Evolutionary conservation across 2,888 invertebrate species (phyloP), one percentile per base, ranked within the genome.

Genomic region (Himalopsyche tibetana): DNA sequence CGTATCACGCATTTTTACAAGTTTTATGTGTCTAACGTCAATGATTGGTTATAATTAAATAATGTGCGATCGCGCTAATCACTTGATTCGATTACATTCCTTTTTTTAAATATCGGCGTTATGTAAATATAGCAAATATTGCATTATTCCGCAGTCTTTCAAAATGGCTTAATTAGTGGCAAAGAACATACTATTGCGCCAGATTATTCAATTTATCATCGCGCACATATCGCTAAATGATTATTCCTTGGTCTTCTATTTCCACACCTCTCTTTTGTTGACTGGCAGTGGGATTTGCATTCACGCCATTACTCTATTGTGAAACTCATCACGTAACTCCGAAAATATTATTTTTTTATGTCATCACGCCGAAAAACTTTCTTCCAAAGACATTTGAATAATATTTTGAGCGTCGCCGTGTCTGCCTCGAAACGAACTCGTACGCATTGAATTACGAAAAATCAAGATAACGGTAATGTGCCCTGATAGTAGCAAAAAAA

Each of bases 211-310:
- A 74, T 9, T 38, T 15, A 12, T 28, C 3, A 11, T 15, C 28
- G 38, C 74, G 36, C 74, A 74, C 38, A 36, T 74, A 12, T 38
- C 36, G 15, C 74, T 74, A 38, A 74, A 36, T 74, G 74, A 74
- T 36, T 11, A 74, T 74, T 74, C 36, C 4, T 28, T 74, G 15
- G 19, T 38, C 74, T 74, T 74, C 36, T 36, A 36, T 74, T 74
- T 74, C 74, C 74, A 74, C 74, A 74, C 74, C 74, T 74, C 36
- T 15, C 51, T 74, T 74, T 74, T 74, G 74, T 74, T 74, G 36
- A 36, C 74, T 6, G 74, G 74, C 74, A 74, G 12, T 74, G 74
- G 38, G 74, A 74, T 74, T 74, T 74, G 74, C 38, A 74, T 74
- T 74, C 74, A 74, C 36, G 74, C 74, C 12, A 74, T 74, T 74